Base-by-base conservation (phyloP, 2,113 vertebrate genomes). In the Hippocampus guttulatus region DNA sequence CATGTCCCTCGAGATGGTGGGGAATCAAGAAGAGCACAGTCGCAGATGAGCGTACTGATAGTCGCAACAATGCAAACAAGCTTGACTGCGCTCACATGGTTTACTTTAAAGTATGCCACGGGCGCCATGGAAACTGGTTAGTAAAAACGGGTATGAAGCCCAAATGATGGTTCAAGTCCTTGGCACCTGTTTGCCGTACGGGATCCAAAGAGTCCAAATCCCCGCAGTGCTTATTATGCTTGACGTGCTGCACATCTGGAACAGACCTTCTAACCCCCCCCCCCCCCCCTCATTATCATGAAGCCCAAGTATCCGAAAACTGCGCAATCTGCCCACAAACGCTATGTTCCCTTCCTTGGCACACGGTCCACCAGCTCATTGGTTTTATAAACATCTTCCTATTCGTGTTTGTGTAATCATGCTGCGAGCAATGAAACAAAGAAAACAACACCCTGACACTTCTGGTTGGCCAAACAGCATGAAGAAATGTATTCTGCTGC, bases 101-200 rank as follows among this genome's bases (percentile, higher is more conserved):
- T 74, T 71, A 71, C 71, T 74, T 81, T 73, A 83, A 81, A 77
- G 81, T 70, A 61, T 43, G 49, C 74, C 61, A 5, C 43, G 43
- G 78, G 83, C 72, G 83, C 72, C 73, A 84, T 84, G 69, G 77
- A 81, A 82, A 65, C 64, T 69, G 60, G 69, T 77, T 81, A 70
- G 75, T 71, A 70, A 72, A 70, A 73, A 61, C 58, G 8, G 58
- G 58, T 33, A 61, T 8, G 2, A 18, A 61, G 58, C 58, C 30
- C 58, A 61, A 61, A 68, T 70, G 69, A 79, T 71, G 27, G 73
- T 81, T 74, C 1, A 54, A 78, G 80, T 82, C 76, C 23, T 69
- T 74, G 69, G 77, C 75, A 82, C 83, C 73, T 81, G 80, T 77
- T 63, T 69, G 64, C 38, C 68, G 62, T 8, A 38, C 16, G 15